Conservation (phyloP, 2,888 invertebrate genomes). For the Alcis repandata region DNA sequence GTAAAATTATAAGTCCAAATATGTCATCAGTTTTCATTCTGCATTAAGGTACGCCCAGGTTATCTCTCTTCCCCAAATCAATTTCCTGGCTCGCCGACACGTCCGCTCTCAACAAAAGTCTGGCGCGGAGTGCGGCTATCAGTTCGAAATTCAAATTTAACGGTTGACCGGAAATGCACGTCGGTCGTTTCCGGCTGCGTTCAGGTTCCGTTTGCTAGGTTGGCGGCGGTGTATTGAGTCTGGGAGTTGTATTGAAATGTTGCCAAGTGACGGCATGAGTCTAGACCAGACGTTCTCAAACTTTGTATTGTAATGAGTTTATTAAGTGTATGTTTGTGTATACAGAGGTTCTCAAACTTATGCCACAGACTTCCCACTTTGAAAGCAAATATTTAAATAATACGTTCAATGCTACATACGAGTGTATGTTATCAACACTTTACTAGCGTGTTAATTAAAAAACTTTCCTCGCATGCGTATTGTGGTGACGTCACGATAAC, state of each 20-base stretch:
- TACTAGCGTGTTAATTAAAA: conserved; percentile 15
- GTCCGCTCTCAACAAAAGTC: conserved; percentile 72
- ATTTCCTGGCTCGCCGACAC: conserved; percentile 69
- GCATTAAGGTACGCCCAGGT: conserved; percentile 27
- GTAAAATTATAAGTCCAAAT: too few relatives aligned
- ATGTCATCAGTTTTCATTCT: not conserved
- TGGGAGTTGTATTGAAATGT: conserved; percentile 25
- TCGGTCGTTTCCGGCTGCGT: conserved; percentile 66
- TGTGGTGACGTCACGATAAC: conserved; percentile 4
- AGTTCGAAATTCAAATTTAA: conserved; percentile 83
- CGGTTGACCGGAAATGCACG: conserved; percentile 80
- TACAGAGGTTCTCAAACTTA: too few relatives aligned
- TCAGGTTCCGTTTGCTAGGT: conserved; percentile 53
- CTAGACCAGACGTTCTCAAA: too few relatives aligned
- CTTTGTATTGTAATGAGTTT: too few relatives aligned
- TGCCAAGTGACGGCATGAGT: not conserved
- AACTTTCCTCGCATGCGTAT: not conserved
- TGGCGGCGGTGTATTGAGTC: conserved; percentile 32
- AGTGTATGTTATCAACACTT: not conserved
- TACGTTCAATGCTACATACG: too few relatives aligned
- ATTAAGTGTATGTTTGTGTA: too few relatives aligned
- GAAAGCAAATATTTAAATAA: too few relatives aligned
- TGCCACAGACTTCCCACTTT: too few relatives aligned
- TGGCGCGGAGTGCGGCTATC: conserved; percentile 72
- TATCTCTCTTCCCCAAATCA: conserved; percentile 51